Base-by-base conservation (phyloP, 2,797 vertebrate genomes). In the Labeo calbasu region DNA sequence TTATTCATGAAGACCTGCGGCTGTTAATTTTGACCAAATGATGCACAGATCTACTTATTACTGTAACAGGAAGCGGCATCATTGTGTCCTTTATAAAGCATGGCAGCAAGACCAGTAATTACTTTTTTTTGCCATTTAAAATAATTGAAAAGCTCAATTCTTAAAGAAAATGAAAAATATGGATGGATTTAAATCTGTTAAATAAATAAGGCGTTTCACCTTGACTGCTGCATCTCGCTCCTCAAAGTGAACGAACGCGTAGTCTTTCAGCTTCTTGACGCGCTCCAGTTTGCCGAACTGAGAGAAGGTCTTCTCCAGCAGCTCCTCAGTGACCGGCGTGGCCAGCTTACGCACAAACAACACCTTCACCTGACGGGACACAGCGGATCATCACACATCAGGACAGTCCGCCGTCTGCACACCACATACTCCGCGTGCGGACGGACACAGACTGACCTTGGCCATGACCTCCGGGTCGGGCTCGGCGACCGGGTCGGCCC, bases 231-330 rank as follows among this genome's bases (percentile, higher is more conserved):
- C 96, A 88, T 98, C 97, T 90, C 98, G 94, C 89, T 99, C 98
- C 92, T 99, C 98, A 91, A 99, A 99, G 93, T 99, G 98, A 88
- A 99, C 98, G 91, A 99, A 99, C 7, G 98, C 98, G 84, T 99
- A 99, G 90, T 99, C 98, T 93, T 99, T 99, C 70, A 99, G 92
- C 88, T 99, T 99, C 93, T 99, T 99, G 84, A 99, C 98, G 87
- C 98, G 96, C 93, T 99, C 98, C 87, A 99, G 93, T 91, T 99
- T 99, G 87, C 98, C 98, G 92, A 99, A 99, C 91, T 98, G 96
- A 75, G 98, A 98, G 92, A 99, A 99, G 0, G 97, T 97, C 87
- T 97, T 99, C 92, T 99, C 98, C 87, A 99, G 89, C 83, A 99
- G 96, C 92, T 99, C 98, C 91, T 99, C 98, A 4, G 98, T 99